Evolutionary conservation across 2,797 vertebrate genomes (phyloP).

Genomic region (Rhynchotus rufescens): DNA sequence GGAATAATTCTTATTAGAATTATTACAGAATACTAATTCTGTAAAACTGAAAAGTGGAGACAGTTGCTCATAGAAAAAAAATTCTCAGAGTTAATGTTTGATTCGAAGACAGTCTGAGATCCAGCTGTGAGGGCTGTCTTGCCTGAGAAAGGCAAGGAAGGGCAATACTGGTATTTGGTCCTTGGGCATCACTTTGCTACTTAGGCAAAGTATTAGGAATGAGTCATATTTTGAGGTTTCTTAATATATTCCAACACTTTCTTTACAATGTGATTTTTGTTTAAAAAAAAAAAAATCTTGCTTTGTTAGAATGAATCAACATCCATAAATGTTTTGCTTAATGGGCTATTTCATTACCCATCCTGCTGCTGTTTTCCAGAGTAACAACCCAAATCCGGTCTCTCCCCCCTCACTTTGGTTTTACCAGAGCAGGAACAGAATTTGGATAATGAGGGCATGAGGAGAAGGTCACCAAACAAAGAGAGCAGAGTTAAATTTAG

Average conservation of each 20-base stretch:
- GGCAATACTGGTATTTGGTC: neutral
- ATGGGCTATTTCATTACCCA: constrained; percentile 41
- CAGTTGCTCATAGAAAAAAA: neutral
- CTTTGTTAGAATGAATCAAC: neutral
- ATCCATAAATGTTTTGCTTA: constrained; percentile 43
- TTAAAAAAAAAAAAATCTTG: constrained; percentile 19
- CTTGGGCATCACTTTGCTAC: neutral
- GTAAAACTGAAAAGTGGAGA: neutral
- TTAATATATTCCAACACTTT: neutral
- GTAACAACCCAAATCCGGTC: constrained; percentile 43
- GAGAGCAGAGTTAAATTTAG: constrained; percentile 65
- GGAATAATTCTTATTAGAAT: neutral
- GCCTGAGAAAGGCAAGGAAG: neutral
- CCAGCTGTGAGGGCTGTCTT: neutral
- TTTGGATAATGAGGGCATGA: constrained; percentile 56
- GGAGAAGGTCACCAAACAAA: constrained; percentile 60
- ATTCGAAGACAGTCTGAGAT: too few relatives aligned
- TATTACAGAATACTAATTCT: neutral
- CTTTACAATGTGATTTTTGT: neutral
- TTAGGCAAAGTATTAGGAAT: neutral
- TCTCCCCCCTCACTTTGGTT: neutral
- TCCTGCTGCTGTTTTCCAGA: constrained; percentile 29
- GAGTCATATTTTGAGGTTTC: neutral
- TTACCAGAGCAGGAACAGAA: constrained; percentile 58
- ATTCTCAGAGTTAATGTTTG: too few relatives aligned